Base-by-base conservation (phyloP, 2,113 vertebrate genomes). In the Recurvirostra avosetta region DNA sequence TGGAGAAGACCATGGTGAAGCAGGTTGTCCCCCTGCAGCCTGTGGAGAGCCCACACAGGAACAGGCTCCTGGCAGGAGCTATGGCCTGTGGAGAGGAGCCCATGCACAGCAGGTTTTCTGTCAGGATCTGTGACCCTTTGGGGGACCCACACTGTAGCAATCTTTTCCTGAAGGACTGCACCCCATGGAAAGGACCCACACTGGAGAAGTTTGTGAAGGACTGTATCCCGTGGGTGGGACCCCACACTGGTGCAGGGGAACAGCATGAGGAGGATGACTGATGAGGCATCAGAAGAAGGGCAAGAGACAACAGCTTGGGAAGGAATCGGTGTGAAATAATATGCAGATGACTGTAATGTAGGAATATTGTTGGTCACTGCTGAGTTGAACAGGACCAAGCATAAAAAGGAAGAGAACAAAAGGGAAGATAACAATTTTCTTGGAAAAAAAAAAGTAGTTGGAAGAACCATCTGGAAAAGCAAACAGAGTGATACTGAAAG, bases 191-290 rank as follows among this genome's bases (percentile, higher is more conserved):
- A 45, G 56, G 41, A 72, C 3, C 4, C 15, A 14, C 5, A 5
- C 23, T 40, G 14, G 7, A 55, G 7, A 17, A 40, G 15, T 29
- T 70, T 70, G 5, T 45, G 49, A 73, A 72, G 12, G 32, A 50
- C 43, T 41, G 15, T 22, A 45, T 15, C 3, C 15, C 12, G 15
- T 30, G 6, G 1, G 5, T 65, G 11, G 9, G 16, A 47, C 6
- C 2, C 7, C 27, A 49, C 0, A 0, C 23, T 75, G 41, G 15
- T 71, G 32, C 6, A 49, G 7, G 10, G 26, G 16, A 85, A 43
- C 5, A 34, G 4, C 21, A 11, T 34, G 41, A 81, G 32, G 6
- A 76, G 45, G 38, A 38, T 75, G 53, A 43, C 18, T 40, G 16
- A 68, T 56, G 27, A 70, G 5, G 26, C 59, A 38, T 83, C 58